Percentiles rank a stretch among this genome's conserved stretches.
phyloP scores from a whole-genome alignment of 2,888 invertebrate species.

The Yponomeuta sedellus region DNA sequence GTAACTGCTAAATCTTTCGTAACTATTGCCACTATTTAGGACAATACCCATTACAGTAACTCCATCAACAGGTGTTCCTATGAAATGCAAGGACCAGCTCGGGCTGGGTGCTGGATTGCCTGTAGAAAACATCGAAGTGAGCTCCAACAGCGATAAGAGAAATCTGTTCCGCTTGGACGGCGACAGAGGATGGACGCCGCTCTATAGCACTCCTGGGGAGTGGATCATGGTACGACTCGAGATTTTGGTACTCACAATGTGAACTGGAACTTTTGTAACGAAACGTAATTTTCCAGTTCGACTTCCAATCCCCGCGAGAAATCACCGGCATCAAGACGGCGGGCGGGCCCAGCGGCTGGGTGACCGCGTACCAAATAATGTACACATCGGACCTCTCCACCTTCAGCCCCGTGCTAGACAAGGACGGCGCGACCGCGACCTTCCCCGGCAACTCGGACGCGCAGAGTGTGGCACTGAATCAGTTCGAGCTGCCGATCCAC shows the following conservation, averaged over 20 bases:
- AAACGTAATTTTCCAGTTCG: constrained; percentile 69
- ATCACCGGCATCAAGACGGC: constrained; percentile 87
- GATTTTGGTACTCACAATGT: too few species aligned
- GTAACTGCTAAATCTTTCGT: too few species aligned
- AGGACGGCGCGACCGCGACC: constrained; percentile 68
- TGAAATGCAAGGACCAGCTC: constrained; percentile 82
- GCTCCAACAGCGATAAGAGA: constrained; percentile 71
- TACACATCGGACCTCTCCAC: constrained; percentile 83
- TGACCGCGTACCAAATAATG: constrained; percentile 82
- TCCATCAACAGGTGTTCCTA: constrained; percentile 19
- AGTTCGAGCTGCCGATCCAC: constrained; percentile 83
- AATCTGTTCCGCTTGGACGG: constrained; percentile 61
- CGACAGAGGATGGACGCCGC: constrained; percentile 79
- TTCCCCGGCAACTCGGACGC: constrained; percentile 86
- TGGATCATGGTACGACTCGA: constrained; percentile 77
- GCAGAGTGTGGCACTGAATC: constrained; percentile 75
- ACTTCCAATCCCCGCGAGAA: constrained; percentile 85
- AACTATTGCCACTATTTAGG: too few species aligned
- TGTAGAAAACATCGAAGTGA: constrained; percentile 80
- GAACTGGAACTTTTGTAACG: constrained; percentile 18
- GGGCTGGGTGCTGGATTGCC: constrained; percentile 81
- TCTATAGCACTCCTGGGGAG: constrained; percentile 80
- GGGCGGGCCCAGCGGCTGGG: constrained; percentile 84
- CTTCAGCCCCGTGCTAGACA: constrained; percentile 82
- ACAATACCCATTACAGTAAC: too few species aligned